phyloP scores from a whole-genome alignment of 2,797 vertebrate genomes.

The Falco novaeseelandiae region DNA sequence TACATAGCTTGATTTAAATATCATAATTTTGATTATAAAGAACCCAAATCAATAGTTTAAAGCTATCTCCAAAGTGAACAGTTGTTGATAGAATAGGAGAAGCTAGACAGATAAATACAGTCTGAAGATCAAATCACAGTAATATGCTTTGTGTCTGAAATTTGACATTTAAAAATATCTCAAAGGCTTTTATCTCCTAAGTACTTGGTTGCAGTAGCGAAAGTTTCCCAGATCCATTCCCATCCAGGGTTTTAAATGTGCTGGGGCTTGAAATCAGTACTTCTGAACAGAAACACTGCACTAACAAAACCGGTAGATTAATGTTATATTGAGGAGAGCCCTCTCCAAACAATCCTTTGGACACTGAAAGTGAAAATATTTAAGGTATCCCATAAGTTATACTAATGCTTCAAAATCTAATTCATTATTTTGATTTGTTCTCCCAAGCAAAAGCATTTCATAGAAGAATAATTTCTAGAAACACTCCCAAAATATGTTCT shows the following conservation, averaged over 20 bases:
- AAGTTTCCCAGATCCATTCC: not conserved
- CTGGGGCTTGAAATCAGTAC: not conserved
- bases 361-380: not conserved
- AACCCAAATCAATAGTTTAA: not conserved
- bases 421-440: not conserved
- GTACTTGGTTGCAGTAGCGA: not conserved
- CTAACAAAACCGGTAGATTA: not conserved
- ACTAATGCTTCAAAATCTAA: not conserved
- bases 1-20: not conserved
- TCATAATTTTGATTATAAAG: not conserved
- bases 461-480: not conserved
- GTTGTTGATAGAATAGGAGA: not conserved
- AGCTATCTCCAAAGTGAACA: not conserved
- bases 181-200: slow-evolving; percentile 11
- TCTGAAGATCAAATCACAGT: slow-evolving; percentile 39
- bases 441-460: not conserved
- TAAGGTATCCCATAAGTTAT: not conserved
- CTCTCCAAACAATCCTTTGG: not conserved
- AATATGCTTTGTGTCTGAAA: slow-evolving; percentile 8
- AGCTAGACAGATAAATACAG: slow-evolving; percentile 20
- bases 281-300: not conserved
- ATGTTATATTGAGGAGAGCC: not conserved
- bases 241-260: not conserved
- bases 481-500: rapidly evolving
- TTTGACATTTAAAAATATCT: slow-evolving; percentile 44